phyloP scores from a whole-genome alignment of 92 coral and sea anemone genomes.

The Porites rus region DNA sequence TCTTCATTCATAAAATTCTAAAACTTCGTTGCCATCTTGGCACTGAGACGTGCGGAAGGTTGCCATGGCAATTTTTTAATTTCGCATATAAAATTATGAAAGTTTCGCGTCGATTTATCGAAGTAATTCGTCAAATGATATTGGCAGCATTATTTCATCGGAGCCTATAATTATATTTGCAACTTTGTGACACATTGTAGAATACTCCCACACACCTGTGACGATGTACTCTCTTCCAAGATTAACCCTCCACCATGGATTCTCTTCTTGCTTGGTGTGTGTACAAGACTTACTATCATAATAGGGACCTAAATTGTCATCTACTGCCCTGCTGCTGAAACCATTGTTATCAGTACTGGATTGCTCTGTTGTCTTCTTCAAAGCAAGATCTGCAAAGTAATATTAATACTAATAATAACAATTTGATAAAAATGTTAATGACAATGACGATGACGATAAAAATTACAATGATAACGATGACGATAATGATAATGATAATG shows the following conservation, averaged over 20 bases:
- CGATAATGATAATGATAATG: too few species aligned
- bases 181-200: neutral
- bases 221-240: conserved; percentile 87
- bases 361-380: conserved; percentile 79
- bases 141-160: neutral
- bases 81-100: too few species aligned
- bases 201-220: conserved; percentile 69
- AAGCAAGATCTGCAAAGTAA: conserved; percentile 78
- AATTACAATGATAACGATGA: too few species aligned
- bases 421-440: too few species aligned
- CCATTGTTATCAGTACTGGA: conserved; percentile 93
- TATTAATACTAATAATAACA: neutral
- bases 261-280: conserved; percentile 81
- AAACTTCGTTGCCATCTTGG: too few species aligned
- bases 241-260: conserved; percentile 99
- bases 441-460: neutral
- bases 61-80: too few species aligned
- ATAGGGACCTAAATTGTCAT: conserved; percentile 71
- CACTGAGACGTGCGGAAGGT: too few species aligned
- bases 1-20: too few species aligned
- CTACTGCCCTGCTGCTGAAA: conserved; percentile 91
- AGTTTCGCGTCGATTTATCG: too few species aligned
- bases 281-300: conserved; percentile 84
- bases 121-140: too few species aligned
- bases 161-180: too few species aligned